Base-by-base conservation (phyloP, 2,888 invertebrate species). In the Dryobota labecula region DNA sequence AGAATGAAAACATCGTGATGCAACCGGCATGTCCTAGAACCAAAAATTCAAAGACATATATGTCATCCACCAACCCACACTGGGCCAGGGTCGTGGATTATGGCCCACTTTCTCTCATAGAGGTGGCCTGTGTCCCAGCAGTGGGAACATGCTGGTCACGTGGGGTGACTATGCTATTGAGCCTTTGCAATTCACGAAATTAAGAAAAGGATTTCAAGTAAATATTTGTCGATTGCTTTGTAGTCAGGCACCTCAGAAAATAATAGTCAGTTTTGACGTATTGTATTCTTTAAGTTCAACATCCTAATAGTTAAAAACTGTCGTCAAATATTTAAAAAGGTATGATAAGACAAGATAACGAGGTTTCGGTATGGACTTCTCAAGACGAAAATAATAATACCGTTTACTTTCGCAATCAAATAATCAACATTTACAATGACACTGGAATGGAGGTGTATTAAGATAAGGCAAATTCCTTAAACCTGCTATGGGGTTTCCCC, bases 281-380 rank as follows among this genome's bases (percentile, higher is more conserved):
- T 58, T 58, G 8, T 47, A 18, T 38, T 57, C 15, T 36, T 51
- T 53, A 15, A 43, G 33, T 43, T 27, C 43, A 43, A n/a, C 51
- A 38, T n/a, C 18, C 6, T 51, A n/a, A 7, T 41, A 27, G n/a
- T 54, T 41, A 20, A 24, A 56, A 54, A 49, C 13, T 43, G 27
- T 47, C 47, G 33, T n/a, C 33, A 60, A 56, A 77, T 77, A 61
- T 70, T 77, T 77, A 54, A 13, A 60, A 36, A 58, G 11, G 9
- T 20, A 2, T 66, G 67, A 73, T 70, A 61, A 77, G 43, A 13
- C 27, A 18, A 57, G 76, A 74, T 77, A 54, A 36, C 20, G 5
- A 13, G 2, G 27, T 69, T 76, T 33, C 47, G 15, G 33, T 76
- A 53, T 43, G 30, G 6, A 36, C 18, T 53, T 62, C 36, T 30